Evolutionary conservation across 2,797 vertebrate genomes (phyloP), one percentile per base, ranked within the genome.

Genomic region (Garrulus glandarius): DNA sequence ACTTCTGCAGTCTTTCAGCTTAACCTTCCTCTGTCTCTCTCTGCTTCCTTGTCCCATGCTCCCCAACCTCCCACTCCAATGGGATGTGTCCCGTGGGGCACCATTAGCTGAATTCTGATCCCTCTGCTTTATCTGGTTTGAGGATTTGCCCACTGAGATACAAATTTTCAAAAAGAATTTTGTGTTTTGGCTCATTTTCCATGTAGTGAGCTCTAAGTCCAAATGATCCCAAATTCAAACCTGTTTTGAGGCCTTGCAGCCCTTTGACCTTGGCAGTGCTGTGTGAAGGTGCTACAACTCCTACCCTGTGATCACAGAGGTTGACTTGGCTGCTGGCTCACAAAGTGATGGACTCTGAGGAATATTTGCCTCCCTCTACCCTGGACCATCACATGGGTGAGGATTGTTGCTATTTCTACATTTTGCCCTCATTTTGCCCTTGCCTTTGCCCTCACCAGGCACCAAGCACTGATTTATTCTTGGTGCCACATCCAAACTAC

Each of bases 231-330:
- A 57, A 16, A 43, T 43, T 83, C 27, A 67, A 80, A 65, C n/a
- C 27, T 47, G 30, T 21, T 41, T 26, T 5, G 17, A 46, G 30
- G 47, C 37, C 23, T 61, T 30, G 43, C 39, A 83, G 76, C 17
- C 32, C 53, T 49, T 46, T 72, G 36, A 75, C 71, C 64, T 74
- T 60, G 84, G 69, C 34, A 68, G 86, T 87, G 71, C 53, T 84
- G 41, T 34, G 17, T 0, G 0, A 65, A 86, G 37, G 34, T 63
- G 52, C 56, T 41, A 1, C 13, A 8, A 3, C 34, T 84, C 64
- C 44, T 41, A 11, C 21, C 14, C 39, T 60, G 32, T 37, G 29
- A 10, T 52, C 32, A 15, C 0, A 0, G 60, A 84, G 39, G 5
- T 16, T 46, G 44, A 30, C 27, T 64, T 2, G 15, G 18, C 39